Evolutionary conservation across 2,888 invertebrate species (phyloP), one percentile per base, ranked within the genome.

Genomic region (Lymantria monacha): DNA sequence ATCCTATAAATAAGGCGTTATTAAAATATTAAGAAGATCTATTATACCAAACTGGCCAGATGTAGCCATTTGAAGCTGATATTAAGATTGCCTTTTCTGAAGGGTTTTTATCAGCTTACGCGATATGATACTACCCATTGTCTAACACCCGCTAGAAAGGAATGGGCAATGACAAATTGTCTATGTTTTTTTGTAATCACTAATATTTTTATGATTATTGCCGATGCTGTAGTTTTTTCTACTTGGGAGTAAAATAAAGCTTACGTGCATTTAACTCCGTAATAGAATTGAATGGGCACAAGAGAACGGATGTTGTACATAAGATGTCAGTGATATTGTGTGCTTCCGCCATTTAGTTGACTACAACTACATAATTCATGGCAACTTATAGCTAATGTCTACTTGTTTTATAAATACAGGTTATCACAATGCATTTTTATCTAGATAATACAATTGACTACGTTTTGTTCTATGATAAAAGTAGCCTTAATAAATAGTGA

Each of bases 241-340:
- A 22, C 36, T 36, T 3, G 36, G 9, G 11, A 9, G 7, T 36
- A 36, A 9, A 36, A 11, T 36, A 36, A 11, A 11, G 36, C n/a
- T 59, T 33, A 60, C 59, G 61, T 62, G 53, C 57, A 47, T 61
- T 61, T 68, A 60, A 55, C 60, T 62, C 57, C 46, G 53, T 49
- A 45, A 52, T 62, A 66, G 62, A 65, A 75, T 74, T 77, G 69
- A 76, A 74, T 65, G 71, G 59, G 62, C 65, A 86, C 80, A 86
- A 87, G 79, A 69, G 74, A 76, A 63, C 85, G 87, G 85, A 87
- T 79, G 83, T 85, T 82, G 76, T 78, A 74, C 74, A 78, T 72
- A 70, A 71, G 72, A 81, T 79, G 73, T 78, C 77, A 78, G 76
- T 77, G 80, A 81, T 76, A 76, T 22, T 74, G 75, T 69, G 71